These are phyloP conservation scores for Saccopteryx leptura DNA, from an alignment of 2,113 vertebrate genomes.

Conservation along the genomic window DNA sequence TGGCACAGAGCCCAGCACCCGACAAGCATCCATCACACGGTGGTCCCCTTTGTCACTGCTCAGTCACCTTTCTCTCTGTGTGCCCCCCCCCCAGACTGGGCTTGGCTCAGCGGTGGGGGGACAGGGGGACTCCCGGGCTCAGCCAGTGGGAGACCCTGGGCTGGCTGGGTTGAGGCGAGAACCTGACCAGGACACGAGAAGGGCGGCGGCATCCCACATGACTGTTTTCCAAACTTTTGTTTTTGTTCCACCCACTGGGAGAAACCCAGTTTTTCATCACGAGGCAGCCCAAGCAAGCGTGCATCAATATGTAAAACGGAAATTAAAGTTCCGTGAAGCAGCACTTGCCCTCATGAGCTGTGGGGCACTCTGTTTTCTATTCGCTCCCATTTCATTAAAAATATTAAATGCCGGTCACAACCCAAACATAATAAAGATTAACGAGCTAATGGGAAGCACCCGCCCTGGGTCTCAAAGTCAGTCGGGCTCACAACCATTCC, in stretches of 20 bases:
- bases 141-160: background rate
- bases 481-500: fast-evolving
- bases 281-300: background rate
- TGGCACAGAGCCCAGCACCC: fast-evolving
- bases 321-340: background rate
- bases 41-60: fast-evolving
- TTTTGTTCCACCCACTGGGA: background rate
- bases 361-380: background rate
- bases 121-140: background rate
- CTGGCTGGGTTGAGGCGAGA: background rate
- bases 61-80: fast-evolving
- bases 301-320: background rate
- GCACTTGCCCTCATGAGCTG: background rate
- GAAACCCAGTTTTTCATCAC: background rate
- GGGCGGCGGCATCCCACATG: background rate
- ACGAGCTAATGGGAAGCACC: fast-evolving
- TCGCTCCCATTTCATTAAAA: conserved; percentile 29
- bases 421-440: background rate
- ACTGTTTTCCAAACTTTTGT: background rate
- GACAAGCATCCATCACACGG: fast-evolving
- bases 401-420: background rate
- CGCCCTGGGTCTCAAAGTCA: fast-evolving
- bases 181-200: background rate
- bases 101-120: fast-evolving
- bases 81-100: background rate